Evolutionary conservation across 30 jellyfish, hydroid and myxozoan genomes (phyloP).

Genomic region (Cassiopea xamachana): DNA sequence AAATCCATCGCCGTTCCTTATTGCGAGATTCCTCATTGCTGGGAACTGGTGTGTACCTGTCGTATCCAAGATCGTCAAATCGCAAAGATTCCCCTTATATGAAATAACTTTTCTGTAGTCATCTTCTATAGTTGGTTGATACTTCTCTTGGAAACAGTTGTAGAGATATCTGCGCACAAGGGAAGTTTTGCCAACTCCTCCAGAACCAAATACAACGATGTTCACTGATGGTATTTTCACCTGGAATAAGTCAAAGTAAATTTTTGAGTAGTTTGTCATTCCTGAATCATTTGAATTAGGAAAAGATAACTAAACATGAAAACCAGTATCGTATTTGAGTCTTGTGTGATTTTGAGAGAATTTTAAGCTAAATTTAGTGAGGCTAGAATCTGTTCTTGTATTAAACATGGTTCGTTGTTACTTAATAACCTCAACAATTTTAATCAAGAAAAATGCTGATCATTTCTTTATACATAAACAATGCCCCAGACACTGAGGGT

Average conservation of each 20-base stretch:
- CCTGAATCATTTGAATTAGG: too few relatives aligned
- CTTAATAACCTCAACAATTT: background rate
- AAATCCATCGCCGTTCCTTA: slow-evolving; percentile 89
- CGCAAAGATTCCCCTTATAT: slow-evolving; percentile 71
- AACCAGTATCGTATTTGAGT: background rate
- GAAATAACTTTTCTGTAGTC: slow-evolving; percentile 82
- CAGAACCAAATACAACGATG: slow-evolving; percentile 90
- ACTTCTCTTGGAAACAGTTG: slow-evolving; percentile 71
- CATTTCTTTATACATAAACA: background rate
- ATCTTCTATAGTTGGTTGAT: slow-evolving; percentile 92
- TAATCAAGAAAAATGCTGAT: background rate
- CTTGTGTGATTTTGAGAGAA: background rate
- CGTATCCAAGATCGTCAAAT: slow-evolving; percentile 89
- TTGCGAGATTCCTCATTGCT: slow-evolving; percentile 95
- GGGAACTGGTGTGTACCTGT: slow-evolving; percentile 99
- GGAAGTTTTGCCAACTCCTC: slow-evolving; percentile 98
- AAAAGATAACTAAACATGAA: too few relatives aligned
- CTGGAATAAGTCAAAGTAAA: slow-evolving; percentile 22
- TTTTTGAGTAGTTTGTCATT: background rate
- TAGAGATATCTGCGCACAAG: slow-evolving; percentile 78
- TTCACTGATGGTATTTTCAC: slow-evolving; percentile 73
- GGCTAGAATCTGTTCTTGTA: background rate
- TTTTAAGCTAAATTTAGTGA: background rate
- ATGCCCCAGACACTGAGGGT: background rate
- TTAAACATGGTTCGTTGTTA: background rate